These are phyloP conservation scores for Lacerta viridis DNA, from an alignment of 2,797 vertebrate genomes.

Conservation along the genomic window DNA sequence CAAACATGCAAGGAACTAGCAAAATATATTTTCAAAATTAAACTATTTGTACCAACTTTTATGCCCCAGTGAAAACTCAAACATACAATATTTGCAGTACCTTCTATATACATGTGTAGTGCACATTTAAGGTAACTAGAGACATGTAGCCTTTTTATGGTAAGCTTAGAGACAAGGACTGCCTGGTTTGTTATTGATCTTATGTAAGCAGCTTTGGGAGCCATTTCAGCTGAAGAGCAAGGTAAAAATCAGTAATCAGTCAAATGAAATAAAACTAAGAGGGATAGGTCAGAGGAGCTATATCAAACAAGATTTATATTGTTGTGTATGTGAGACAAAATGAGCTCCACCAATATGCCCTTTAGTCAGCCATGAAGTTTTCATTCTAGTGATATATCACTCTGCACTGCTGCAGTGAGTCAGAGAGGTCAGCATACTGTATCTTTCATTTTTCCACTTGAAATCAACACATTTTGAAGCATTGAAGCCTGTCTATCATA, in stretches of 20 bases:
- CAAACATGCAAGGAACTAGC: background rate
- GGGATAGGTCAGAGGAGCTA: background rate
- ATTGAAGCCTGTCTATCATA: background rate
- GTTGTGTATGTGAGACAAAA: background rate
- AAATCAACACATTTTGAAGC: background rate
- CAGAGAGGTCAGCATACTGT: background rate
- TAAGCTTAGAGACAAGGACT: background rate
- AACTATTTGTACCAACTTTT: background rate
- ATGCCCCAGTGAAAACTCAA: background rate
- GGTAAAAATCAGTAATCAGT: background rate
- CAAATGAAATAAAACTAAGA: background rate
- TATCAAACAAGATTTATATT: background rate
- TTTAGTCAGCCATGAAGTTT: background rate
- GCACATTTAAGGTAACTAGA: rapidly evolving
- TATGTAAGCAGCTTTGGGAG: no score
- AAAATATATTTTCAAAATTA: background rate
- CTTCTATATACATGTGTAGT: background rate
- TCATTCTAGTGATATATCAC: conserved; percentile 1
- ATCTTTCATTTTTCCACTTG: background rate
- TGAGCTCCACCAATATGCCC: rapidly evolving
- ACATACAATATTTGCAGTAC: background rate
- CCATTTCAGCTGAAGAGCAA: background rate
- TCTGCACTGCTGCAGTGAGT: background rate
- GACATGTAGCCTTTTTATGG: background rate
- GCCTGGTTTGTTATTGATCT: background rate